Evolutionary conservation across 2,797 vertebrate species (phyloP).

Genomic region (Parauchenoglanis ngamensis): DNA sequence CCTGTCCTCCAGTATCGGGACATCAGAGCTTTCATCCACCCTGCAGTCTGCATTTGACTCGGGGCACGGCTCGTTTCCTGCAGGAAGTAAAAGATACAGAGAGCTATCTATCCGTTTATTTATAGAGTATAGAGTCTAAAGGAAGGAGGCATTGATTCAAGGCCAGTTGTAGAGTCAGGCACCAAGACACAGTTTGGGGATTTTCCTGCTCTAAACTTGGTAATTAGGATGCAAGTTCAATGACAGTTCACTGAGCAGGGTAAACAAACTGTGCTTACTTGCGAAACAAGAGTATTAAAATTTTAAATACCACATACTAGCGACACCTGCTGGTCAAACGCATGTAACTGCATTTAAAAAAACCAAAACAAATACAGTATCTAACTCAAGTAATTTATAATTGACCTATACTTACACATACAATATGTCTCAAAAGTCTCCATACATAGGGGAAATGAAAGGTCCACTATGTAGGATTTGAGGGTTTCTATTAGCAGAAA

Average conservation of each 20-base stretch:
- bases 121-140: background rate
- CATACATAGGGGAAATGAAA: too few species aligned
- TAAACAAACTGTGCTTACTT: background rate
- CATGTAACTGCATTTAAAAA: background rate
- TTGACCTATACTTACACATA: background rate
- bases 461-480: too few species aligned
- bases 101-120: background rate
- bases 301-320: background rate
- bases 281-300: background rate
- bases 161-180: background rate
- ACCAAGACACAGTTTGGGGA: background rate
- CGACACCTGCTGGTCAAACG: background rate
- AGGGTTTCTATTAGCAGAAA: too few species aligned
- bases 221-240: background rate
- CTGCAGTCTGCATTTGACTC: conserved; percentile 83
- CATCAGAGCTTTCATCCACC: conserved; percentile 87
- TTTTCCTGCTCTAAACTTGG: background rate
- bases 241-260: background rate
- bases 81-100: conserved; percentile 26
- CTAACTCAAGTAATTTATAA: background rate
- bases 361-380: background rate
- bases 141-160: background rate
- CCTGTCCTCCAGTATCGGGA: conserved; percentile 88
- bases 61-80: conserved; percentile 81
- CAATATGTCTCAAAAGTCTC: too few species aligned